A percentile compares a stretch with the other conserved stretches of the same genome.
Conservation (phyloP, 2,113 vertebrate species). For the Neodontobutis hainanensis region DNA sequence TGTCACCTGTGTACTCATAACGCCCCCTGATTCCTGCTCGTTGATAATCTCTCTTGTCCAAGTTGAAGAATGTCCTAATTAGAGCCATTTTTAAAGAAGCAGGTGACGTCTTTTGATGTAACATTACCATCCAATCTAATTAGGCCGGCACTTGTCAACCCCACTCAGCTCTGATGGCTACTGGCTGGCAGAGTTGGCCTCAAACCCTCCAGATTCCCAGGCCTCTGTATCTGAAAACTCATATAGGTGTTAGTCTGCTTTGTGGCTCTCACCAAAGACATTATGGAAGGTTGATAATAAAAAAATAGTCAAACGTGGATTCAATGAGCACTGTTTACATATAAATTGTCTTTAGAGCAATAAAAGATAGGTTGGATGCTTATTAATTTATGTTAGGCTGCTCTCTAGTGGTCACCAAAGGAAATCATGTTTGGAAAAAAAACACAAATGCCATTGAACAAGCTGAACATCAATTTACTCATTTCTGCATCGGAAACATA, state of each 20-base stretch:
- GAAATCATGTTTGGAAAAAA: too few relatives aligned
- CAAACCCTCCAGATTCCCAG: neutral
- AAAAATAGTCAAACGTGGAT: too few relatives aligned
- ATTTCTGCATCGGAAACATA: too few relatives aligned
- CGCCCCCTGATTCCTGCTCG: slow-evolving; percentile 37
- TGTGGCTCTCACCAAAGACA: neutral
- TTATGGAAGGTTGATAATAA: neutral
- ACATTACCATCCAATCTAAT: slow-evolving; percentile 76
- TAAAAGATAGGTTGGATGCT: too few relatives aligned
- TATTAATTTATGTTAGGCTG: neutral
- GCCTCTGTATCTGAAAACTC: neutral
- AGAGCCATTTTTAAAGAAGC: slow-evolving; percentile 74
- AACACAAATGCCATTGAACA: too few relatives aligned
- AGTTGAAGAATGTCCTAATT: slow-evolving; percentile 77
- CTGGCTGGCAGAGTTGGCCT: slow-evolving; percentile 12
- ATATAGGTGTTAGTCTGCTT: neutral
- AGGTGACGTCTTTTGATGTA: slow-evolving; percentile 82
- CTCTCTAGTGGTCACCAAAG: neutral
- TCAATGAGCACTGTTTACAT: too few relatives aligned
- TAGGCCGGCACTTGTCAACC: slow-evolving; percentile 72
- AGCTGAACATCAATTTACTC: too few relatives aligned
- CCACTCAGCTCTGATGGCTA: slow-evolving; percentile 57
- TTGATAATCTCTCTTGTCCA: slow-evolving; percentile 68
- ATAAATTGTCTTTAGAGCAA: too few relatives aligned
- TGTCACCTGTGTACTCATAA: slow-evolving; percentile 32